These are phyloP conservation scores for Diarsia dahlii DNA, from an alignment of 2,888 invertebrate genomes.

Conservation along the genomic window DNA sequence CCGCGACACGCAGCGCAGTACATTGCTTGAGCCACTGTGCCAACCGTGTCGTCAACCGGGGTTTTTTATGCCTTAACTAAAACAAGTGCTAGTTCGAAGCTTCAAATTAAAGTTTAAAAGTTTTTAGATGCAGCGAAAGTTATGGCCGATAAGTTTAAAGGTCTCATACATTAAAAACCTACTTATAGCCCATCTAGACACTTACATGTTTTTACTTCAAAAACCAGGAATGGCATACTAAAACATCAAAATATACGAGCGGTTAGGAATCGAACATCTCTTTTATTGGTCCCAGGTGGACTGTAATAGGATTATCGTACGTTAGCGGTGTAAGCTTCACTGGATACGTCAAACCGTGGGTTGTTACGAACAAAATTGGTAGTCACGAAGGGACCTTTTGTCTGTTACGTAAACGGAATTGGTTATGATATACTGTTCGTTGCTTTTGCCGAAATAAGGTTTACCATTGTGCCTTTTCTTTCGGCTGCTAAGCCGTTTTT, in stretches of 20 bases:
- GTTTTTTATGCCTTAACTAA: neutral
- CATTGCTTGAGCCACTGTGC: too few relatives aligned
- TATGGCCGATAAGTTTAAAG: neutral
- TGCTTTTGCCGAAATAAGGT: constrained; percentile 16
- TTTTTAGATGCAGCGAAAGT: neutral
- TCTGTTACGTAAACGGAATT: constrained; percentile 58
- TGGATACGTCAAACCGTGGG: constrained; percentile 50
- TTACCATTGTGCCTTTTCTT: constrained; percentile 20
- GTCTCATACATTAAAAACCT: constrained; percentile 1
- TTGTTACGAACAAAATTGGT: constrained; percentile 51
- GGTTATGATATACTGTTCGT: constrained; percentile 24
- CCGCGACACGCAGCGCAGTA: too few relatives aligned
- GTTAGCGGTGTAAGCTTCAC: constrained; percentile 44
- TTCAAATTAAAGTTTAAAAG: neutral
- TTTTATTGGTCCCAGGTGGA: constrained; percentile 72
- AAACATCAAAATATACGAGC: constrained; percentile 56
- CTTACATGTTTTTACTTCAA: constrained; percentile 21
- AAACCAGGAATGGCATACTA: constrained; percentile 44
- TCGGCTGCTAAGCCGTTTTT: constrained; percentile 8
- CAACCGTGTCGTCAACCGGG: too few relatives aligned
- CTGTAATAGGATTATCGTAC: constrained; percentile 72
- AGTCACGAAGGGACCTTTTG: constrained; percentile 46
- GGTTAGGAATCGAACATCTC: constrained; percentile 55
- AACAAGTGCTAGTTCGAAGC: neutral
- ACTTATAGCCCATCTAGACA: constrained; percentile 1